Percentiles rank a stretch among this genome's conserved stretches.
These are phyloP conservation scores for Tipula lateralis DNA, from an alignment of 2,888 invertebrate species.

Conservation along the genomic window DNA sequence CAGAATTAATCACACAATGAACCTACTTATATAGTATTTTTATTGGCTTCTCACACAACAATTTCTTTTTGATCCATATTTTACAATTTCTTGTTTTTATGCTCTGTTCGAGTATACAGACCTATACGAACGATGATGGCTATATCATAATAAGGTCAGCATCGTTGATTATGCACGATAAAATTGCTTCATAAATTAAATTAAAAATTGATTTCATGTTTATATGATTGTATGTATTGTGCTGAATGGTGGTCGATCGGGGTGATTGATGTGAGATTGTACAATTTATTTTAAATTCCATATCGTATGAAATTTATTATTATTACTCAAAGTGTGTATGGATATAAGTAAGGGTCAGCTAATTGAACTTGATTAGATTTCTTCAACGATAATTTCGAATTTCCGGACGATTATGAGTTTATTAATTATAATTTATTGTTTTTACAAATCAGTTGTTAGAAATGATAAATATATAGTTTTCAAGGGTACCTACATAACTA, in stretches of 20 bases:
- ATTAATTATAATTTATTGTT: neutral
- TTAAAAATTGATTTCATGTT: neutral
- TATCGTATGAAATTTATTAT: neutral
- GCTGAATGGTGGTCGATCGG: no score
- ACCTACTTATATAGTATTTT: neutral
- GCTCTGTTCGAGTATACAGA: no score
- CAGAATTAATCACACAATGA: neutral
- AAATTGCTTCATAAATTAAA: neutral
- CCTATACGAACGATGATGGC: neutral
- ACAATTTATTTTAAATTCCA: neutral
- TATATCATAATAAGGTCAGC: neutral
- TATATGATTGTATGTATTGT: neutral
- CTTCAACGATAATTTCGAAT: neutral
- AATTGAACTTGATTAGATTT: neutral
- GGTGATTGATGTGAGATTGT: neutral
- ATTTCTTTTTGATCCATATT: conserved; percentile 19
- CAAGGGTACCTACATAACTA: no score
- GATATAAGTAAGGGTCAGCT: neutral
- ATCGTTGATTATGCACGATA: neutral
- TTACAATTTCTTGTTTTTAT: neutral
- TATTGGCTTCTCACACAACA: neutral
- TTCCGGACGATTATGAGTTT: neutral
- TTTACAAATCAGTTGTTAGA: no score
- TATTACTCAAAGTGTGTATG: neutral
- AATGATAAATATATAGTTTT: no score